Conservation (phyloP, 2,888 invertebrate species). For the Gymnosoma rotundatum region DNA sequence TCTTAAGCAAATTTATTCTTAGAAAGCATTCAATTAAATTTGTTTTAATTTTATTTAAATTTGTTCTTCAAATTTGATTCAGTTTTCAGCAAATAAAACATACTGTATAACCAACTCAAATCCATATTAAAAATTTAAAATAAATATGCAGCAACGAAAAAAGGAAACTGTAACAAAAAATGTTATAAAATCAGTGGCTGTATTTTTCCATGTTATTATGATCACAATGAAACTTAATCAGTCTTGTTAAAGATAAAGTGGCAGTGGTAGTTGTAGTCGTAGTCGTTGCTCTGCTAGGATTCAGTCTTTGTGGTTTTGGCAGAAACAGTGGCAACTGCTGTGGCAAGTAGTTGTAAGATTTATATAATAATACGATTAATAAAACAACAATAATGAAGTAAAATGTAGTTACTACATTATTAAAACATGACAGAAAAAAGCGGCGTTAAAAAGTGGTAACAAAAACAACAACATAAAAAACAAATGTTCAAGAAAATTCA, state of each 20-base stretch:
- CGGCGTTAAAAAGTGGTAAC: constrained; percentile 36
- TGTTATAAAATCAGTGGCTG: constrained; percentile 38
- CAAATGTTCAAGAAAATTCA: constrained; percentile 44
- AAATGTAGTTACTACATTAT: constrained; percentile 4
- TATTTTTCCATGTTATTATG: constrained; percentile 34
- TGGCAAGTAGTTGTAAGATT: constrained; percentile 34
- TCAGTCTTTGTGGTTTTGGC: constrained; percentile 35
- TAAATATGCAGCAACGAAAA: constrained; percentile 40
- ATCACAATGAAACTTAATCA: constrained; percentile 62
- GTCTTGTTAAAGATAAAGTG: constrained; percentile 56
- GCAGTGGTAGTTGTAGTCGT: constrained; percentile 12
- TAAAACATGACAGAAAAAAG: not conserved
- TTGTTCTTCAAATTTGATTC: not conserved
- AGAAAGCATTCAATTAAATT: too few relatives aligned
- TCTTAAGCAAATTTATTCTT: too few relatives aligned
- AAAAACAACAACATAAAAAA: constrained; percentile 15
- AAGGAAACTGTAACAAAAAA: not conserved
- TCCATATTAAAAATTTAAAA: constrained; percentile 29
- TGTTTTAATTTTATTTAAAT: not conserved
- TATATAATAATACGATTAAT: constrained; percentile 12
- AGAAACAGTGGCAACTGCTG: constrained; percentile 38
- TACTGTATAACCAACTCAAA: not conserved
- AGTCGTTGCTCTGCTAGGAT: constrained; percentile 26
- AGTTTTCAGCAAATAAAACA: not conserved
- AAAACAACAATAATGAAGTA: constrained; percentile 18